Base-by-base conservation (phyloP, 2,113 vertebrate species). In the Rhipidura dahli region DNA sequence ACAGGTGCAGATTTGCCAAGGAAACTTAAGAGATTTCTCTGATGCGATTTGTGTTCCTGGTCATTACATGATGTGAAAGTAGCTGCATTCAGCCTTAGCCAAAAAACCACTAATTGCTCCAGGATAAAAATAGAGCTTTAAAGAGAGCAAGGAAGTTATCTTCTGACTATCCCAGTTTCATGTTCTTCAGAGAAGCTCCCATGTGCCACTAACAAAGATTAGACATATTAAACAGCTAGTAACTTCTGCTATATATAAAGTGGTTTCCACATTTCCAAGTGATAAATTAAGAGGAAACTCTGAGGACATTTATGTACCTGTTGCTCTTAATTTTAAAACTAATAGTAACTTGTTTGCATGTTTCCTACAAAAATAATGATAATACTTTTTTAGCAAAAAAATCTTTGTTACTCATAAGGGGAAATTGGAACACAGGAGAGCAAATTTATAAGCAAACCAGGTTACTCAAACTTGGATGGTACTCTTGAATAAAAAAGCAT, bases 1-100 rank as follows among this genome's bases (percentile, higher is more conserved):
- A 28, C 82, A 95, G 90, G 57, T 90, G 73, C n/a, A 77, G 88
- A 77, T 94, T 93, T 95, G 33, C 45, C 53, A 77, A 57, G 60
- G 78, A 82, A 94, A 89, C 60, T 84, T 91, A 70, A 93, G 73
- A 84, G 82, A 91, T 95, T 95, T 94, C 64, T 89, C 68, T 94
- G 77, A 73, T 78, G 82, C 45, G 61, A 85, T 90, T 76, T 90
- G 73, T 85, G 31, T 12, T 82, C 15, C 57, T 68, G 40, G 22
- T 79, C 73, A 47, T 82, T 69, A 44, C 1, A 1, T 50, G 40
- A 49, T 49, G 13, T 44, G 70, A 94, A 49, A 83, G 54, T 68
- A 83, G 45, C 49, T 87, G 40, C 23, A 33, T 85, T 80, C 63
- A 80, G 70, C 33, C 57, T 51, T 31, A 78, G 57, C 44, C 57